Percentiles rank a stretch among this genome's conserved stretches.
Conservation (phyloP, 2,113 vertebrate genomes). For the Hippocampus mohnikei region DNA sequence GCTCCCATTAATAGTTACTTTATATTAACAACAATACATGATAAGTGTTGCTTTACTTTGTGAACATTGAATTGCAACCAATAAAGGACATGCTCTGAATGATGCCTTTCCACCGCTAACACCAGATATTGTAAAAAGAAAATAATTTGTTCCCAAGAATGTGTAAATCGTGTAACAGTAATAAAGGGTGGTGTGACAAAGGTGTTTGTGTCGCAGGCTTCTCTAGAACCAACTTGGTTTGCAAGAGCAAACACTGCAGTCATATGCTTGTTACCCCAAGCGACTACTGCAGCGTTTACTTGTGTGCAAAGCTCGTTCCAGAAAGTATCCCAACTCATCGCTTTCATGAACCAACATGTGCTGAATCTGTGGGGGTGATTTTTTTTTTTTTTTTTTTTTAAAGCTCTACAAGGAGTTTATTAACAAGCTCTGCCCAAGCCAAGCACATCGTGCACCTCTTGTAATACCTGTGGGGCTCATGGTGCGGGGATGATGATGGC, state of each 20-base stretch:
- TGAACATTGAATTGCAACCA: not conserved
- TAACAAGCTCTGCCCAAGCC: conserved; percentile 20
- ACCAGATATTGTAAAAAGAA: not conserved
- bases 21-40: not conserved
- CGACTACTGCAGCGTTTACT: not conserved
- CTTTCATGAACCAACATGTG: not conserved
- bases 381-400: not conserved
- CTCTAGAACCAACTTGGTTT: not conserved
- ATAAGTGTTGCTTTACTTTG: not conserved
- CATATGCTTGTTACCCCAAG: not conserved
- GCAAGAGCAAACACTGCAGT: not conserved
- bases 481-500: conserved; percentile 94
- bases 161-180: not conserved
- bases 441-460: conserved; percentile 31
- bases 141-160: too few relatives aligned
- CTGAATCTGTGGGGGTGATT: not conserved
- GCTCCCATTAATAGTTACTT: not conserved
- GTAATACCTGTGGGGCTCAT: conserved; percentile 97
- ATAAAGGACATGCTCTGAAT: not conserved
- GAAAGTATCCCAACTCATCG: not conserved
- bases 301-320: not conserved
- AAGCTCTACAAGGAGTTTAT: conserved; percentile 1
- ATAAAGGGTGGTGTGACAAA: not conserved
- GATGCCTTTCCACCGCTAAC: not conserved
- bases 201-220: not conserved